Percentiles rank a stretch among this genome's conserved stretches.
Evolutionary conservation across 1,140 invertebrate genomes (phyloP).

Genomic region (Pantala flavescens): DNA sequence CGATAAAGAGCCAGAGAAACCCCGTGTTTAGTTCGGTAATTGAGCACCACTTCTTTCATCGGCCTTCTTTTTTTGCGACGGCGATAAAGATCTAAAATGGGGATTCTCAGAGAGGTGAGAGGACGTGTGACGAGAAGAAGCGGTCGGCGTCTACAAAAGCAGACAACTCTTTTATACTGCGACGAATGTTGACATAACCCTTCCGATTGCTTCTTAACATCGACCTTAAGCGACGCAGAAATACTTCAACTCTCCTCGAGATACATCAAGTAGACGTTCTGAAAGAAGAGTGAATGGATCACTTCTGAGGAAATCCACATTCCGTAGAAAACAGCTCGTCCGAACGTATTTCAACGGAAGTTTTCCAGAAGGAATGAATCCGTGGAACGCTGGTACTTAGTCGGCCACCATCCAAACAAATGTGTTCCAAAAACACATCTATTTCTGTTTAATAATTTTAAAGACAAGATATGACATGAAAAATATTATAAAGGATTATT

Average conservation of each 20-base stretch:
- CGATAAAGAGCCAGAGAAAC: neutral
- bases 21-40: neutral
- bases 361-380: too few relatives aligned
- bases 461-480: too few relatives aligned
- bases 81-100: neutral
- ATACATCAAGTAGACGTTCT: neutral
- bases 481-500: too few relatives aligned
- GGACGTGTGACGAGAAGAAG: neutral
- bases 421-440: too few relatives aligned
- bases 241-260: neutral
- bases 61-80: neutral
- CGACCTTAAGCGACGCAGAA: neutral
- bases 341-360: too few relatives aligned
- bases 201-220: conserved; percentile 2
- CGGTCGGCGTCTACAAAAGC: neutral
- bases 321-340: too few relatives aligned
- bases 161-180: neutral
- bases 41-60: neutral
- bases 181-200: neutral
- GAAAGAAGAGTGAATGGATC: too few relatives aligned
- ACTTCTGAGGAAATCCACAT: too few relatives aligned
- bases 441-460: too few relatives aligned
- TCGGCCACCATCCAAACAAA: too few relatives aligned
- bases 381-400: too few relatives aligned
- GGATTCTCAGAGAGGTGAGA: neutral